Evolutionary conservation across 2,797 vertebrate genomes (phyloP).

Genomic region (Clarias fuscus): DNA sequence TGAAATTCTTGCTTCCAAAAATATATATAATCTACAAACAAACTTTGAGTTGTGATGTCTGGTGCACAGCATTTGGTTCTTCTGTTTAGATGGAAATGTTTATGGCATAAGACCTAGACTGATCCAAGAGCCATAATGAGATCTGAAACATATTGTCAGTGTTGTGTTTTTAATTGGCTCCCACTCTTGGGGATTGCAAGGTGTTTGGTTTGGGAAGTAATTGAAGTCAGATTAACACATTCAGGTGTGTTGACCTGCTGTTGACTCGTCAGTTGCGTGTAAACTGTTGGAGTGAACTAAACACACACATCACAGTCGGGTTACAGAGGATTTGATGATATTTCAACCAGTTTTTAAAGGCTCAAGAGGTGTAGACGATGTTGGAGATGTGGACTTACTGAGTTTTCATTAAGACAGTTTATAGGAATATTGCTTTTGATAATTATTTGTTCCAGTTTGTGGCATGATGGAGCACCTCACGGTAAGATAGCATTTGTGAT

Average conservation of each 20-base stretch:
- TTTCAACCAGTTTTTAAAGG: conserved; percentile 9
- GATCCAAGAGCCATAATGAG: conserved; percentile 37
- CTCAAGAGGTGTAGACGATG: background rate
- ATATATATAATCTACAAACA: background rate
- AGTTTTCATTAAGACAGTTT: conserved; percentile 6
- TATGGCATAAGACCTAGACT: conserved; percentile 26
- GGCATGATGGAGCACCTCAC: conserved; percentile 52
- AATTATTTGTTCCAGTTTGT: conserved; percentile 3
- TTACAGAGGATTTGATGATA: background rate
- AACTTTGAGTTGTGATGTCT: background rate
- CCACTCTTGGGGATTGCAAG: conserved; percentile 33
- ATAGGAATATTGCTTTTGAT: conserved; percentile 14
- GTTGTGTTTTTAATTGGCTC: conserved; percentile 55
- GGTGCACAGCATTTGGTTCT: background rate
- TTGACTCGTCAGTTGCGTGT: conserved; percentile 17
- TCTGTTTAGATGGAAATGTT: conserved; percentile 33
- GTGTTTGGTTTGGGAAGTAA: conserved; percentile 49
- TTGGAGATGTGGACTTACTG: conserved; percentile 30
- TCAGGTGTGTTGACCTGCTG: conserved; percentile 35
- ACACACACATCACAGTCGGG: background rate
- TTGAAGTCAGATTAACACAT: conserved; percentile 36
- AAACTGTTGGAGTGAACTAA: conserved; percentile 22
- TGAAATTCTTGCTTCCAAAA: background rate
- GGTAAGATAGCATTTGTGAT: conserved; percentile 43
- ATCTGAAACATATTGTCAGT: conserved; percentile 49